Conservation (phyloP, 92 coral and sea anemone genomes). For the Siderastrea siderea region DNA sequence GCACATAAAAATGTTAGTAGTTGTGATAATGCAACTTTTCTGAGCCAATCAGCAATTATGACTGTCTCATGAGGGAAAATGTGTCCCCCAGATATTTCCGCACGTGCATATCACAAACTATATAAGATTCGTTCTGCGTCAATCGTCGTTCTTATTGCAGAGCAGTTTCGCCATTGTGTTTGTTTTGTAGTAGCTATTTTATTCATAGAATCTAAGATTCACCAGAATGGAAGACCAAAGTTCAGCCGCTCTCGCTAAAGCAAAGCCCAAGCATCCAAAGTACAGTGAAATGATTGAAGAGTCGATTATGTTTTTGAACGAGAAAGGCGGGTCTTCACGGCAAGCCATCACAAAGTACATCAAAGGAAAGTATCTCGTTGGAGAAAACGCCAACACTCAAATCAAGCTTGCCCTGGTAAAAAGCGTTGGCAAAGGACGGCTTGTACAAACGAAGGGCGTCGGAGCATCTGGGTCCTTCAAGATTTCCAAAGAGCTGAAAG, state of each 20-base stretch:
- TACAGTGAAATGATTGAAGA: constrained; percentile 92
- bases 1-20: neutral
- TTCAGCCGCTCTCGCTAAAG: constrained; percentile 16
- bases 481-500: constrained; percentile 82
- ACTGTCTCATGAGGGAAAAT: neutral
- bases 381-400: constrained; percentile 71
- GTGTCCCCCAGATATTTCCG: neutral
- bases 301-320: constrained; percentile 80
- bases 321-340: constrained; percentile 89
- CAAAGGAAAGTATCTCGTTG: constrained; percentile 77
- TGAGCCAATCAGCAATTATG: neutral
- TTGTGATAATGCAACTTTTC: neutral
- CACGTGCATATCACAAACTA: constrained; percentile 21
- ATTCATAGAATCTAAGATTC: neutral
- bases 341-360: constrained; percentile 87
- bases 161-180: neutral
- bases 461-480: constrained; percentile 92
- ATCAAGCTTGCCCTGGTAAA: constrained; percentile 81
- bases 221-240: constrained; percentile 12
- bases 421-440: constrained; percentile 70
- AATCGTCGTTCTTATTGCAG: neutral
- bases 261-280: constrained; percentile 74
- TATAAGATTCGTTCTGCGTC: neutral
- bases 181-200: neutral
- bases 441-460: constrained; percentile 85